Percentiles rank a stretch among this genome's conserved stretches.
Conservation (phyloP, 2,888 invertebrate species). For the Philereme vetulata region DNA sequence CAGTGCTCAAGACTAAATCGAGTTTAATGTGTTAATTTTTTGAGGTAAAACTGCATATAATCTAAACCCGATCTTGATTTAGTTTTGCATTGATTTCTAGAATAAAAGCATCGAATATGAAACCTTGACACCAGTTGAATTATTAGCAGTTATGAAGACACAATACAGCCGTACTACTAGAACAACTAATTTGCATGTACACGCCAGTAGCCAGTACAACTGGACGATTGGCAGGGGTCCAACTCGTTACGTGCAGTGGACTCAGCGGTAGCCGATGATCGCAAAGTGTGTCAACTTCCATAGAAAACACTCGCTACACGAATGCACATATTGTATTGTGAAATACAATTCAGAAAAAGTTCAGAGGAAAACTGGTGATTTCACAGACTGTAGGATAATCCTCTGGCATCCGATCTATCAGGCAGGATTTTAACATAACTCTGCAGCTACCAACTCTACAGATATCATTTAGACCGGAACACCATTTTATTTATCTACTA, state of each 20-base stretch:
- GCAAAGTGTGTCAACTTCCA: constrained; percentile 29
- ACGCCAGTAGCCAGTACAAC: constrained; percentile 29
- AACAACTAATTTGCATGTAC: constrained; percentile 36
- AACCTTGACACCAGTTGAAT: constrained; percentile 14
- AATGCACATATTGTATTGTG: constrained; percentile 25
- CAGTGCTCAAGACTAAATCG: no score
- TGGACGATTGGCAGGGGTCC: constrained; percentile 34
- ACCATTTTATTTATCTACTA: no score
- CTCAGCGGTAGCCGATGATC: constrained; percentile 33
- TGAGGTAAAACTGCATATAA: no score
- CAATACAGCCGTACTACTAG: constrained; percentile 17
- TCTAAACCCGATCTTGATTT: no score
- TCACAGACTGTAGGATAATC: no score
- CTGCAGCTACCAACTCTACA: no score
- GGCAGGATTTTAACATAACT: no score
- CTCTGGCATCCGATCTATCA: no score
- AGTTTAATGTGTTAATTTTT: no score
- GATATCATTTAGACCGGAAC: no score
- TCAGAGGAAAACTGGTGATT: no score
- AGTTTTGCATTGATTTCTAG: no score
- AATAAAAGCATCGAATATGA: background rate
- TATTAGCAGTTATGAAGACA: constrained; percentile 17
- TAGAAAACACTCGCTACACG: constrained; percentile 30
- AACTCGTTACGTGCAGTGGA: constrained; percentile 35
- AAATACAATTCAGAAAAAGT: constrained; percentile 15